phyloP scores from a whole-genome alignment of 2,113 vertebrate genomes.

The Tragelaphus buxtoni region DNA sequence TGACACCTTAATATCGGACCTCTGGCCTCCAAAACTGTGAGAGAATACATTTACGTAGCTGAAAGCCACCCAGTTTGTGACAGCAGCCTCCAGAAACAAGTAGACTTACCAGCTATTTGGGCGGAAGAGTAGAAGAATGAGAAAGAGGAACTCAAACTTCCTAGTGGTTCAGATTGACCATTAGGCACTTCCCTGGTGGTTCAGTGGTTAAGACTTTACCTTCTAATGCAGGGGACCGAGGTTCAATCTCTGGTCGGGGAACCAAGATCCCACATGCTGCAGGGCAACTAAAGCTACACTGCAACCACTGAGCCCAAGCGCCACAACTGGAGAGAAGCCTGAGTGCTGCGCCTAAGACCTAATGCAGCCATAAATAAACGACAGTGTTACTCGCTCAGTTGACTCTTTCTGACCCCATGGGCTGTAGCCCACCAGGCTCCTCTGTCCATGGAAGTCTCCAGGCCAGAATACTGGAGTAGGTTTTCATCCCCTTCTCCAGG shows the following conservation, averaged over 20 bases:
- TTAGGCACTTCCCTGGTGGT: neutral
- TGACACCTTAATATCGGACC: neutral
- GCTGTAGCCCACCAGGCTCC: neutral
- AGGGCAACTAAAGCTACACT: neutral
- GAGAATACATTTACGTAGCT: neutral
- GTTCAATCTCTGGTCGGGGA: neutral
- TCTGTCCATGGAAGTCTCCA: neutral
- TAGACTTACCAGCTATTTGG: accelerated
- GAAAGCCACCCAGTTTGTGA: neutral
- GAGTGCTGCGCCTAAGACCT: neutral
- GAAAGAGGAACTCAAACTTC: neutral
- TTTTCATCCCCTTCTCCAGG: neutral
- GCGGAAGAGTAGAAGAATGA: neutral
- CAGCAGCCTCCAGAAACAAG: neutral
- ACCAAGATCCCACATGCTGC: neutral
- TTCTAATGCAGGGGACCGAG: neutral
- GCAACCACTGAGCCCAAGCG: neutral
- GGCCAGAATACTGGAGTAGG: neutral
- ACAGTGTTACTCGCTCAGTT: neutral
- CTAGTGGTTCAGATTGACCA: accelerated
- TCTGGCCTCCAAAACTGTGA: neutral
- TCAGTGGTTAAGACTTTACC: neutral
- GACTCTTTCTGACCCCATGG: neutral
- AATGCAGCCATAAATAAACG: neutral
- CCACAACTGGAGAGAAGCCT: neutral